These are phyloP conservation scores for Ganaspis brasiliensis DNA, from an alignment of 2,888 invertebrate species.

Conservation along the genomic window DNA sequence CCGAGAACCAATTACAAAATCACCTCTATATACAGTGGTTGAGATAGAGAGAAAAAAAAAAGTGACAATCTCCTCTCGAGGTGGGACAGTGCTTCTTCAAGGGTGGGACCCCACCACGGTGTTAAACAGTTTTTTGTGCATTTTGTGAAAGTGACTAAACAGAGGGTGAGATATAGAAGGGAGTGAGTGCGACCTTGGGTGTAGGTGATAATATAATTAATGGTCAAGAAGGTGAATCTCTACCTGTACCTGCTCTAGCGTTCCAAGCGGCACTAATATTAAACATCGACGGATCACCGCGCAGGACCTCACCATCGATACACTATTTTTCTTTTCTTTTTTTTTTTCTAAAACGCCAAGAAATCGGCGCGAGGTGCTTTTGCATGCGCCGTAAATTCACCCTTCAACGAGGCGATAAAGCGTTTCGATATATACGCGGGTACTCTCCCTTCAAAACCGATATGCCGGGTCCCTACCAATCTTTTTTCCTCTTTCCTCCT, in stretches of 20 bases:
- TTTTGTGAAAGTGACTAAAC: slow-evolving; percentile 43
- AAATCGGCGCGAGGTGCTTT: slow-evolving; percentile 43
- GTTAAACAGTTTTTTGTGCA: not conserved
- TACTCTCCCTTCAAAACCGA: slow-evolving; percentile 13
- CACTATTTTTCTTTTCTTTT: slow-evolving; percentile 18
- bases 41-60: too few species aligned
- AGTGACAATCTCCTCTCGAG: not conserved
- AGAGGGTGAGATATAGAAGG: slow-evolving; percentile 49
- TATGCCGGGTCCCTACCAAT: slow-evolving; percentile 13
- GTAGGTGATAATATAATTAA: slow-evolving; percentile 34
- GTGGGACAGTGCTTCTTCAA: too few species aligned
- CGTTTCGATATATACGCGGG: slow-evolving; percentile 28
- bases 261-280: slow-evolving; percentile 43
- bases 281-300: slow-evolving; percentile 40
- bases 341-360: slow-evolving; percentile 19
- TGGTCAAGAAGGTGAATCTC: slow-evolving; percentile 12
- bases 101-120: slow-evolving; percentile 2
- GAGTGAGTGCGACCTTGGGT: slow-evolving; percentile 43
- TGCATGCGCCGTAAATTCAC: slow-evolving; percentile 41
- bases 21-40: too few species aligned
- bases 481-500: not conserved
- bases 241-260: slow-evolving; percentile 36
- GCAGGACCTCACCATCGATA: slow-evolving; percentile 26
- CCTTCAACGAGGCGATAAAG: slow-evolving; percentile 36
- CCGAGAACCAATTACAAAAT: too few species aligned